These are phyloP conservation scores for Cryptophagus acutangulus DNA, from an alignment of 2,888 invertebrate genomes.

Conservation along the genomic window DNA sequence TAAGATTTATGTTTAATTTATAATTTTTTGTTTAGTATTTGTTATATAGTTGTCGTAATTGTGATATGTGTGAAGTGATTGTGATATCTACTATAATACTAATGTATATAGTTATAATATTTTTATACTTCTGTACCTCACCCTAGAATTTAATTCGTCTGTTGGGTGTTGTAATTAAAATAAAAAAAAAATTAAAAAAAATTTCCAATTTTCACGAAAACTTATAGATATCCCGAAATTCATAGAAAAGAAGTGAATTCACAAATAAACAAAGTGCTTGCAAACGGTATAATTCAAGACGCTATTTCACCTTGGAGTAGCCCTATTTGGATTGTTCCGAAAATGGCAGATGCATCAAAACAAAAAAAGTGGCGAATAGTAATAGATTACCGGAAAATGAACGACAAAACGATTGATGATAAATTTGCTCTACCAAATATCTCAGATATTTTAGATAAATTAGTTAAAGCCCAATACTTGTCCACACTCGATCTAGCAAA, in stretches of 20 bases:
- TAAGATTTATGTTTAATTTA: no score
- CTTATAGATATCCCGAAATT: conserved; percentile 28
- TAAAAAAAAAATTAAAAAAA: no score
- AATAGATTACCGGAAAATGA: conserved; percentile 12
- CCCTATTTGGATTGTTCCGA: conserved; percentile 26
- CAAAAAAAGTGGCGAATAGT: conserved; percentile 13
- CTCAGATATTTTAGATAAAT: conserved; percentile 15
- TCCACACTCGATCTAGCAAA: conserved; percentile 14
- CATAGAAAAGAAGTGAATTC: conserved; percentile 26
- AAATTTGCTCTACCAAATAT: conserved; percentile 12
- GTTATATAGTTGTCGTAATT: no score
- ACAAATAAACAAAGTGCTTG: conserved; percentile 20
- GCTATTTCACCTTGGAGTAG: conserved; percentile 16
- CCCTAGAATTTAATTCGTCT: no score
- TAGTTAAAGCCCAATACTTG: conserved; percentile 19
- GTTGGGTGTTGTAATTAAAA: no score
- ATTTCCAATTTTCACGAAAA: conserved; percentile 23
- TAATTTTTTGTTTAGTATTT: no score
- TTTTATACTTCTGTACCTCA: no score
- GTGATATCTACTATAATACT: no score
- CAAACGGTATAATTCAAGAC: conserved; percentile 20
- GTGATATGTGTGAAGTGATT: no score
- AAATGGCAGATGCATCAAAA: conserved; percentile 10
- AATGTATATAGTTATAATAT: no score
- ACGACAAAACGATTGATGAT: conserved; percentile 14